Evolutionary conservation across 1,140 invertebrate genomes (phyloP).

Genomic region (Drosophila melanica): DNA sequence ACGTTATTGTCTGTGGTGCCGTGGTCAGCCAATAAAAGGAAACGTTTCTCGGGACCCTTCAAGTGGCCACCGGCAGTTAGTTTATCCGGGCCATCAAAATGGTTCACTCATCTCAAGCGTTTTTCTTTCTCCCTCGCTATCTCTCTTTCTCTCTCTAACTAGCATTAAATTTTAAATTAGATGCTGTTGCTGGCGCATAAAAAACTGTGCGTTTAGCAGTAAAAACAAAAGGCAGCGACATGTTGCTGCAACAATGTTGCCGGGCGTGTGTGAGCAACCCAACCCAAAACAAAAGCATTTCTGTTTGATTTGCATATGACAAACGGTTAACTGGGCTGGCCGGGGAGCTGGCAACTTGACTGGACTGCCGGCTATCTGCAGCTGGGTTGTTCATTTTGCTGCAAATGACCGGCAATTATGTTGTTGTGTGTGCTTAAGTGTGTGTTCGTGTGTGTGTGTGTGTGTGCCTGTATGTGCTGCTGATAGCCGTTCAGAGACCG

Average conservation of each 20-base stretch:
- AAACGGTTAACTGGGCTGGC: constrained; percentile 26
- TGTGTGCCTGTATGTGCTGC: constrained; percentile 40
- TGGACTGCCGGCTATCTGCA: constrained; percentile 6
- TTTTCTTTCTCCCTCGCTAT: background rate
- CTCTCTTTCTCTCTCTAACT: background rate
- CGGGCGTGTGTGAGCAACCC: background rate
- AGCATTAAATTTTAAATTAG: constrained; percentile 42
- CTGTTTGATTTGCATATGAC: constrained; percentile 82
- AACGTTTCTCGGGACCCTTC: constrained; percentile 56
- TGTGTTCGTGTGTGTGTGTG: constrained; percentile 1
- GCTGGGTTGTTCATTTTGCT: constrained; percentile 62
- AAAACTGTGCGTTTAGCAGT: constrained; percentile 49
- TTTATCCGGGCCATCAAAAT: constrained; percentile 61
- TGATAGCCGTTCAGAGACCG: constrained; percentile 55
- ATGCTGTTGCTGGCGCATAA: constrained; percentile 25
- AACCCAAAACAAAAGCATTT: constrained; percentile 29
- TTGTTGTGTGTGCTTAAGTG: constrained; percentile 41
- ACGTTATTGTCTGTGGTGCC: constrained; percentile 73
- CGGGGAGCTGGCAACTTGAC: constrained; percentile 11
- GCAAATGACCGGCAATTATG: constrained; percentile 83
- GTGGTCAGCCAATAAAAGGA: constrained; percentile 73
- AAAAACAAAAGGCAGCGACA: constrained; percentile 51
- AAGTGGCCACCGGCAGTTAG: constrained; percentile 57
- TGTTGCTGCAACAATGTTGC: constrained; percentile 73
- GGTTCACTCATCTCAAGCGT: constrained; percentile 1